Evolutionary conservation across 2,797 vertebrate species (phyloP).

Genomic region (Apogon hyalosoma): DNA sequence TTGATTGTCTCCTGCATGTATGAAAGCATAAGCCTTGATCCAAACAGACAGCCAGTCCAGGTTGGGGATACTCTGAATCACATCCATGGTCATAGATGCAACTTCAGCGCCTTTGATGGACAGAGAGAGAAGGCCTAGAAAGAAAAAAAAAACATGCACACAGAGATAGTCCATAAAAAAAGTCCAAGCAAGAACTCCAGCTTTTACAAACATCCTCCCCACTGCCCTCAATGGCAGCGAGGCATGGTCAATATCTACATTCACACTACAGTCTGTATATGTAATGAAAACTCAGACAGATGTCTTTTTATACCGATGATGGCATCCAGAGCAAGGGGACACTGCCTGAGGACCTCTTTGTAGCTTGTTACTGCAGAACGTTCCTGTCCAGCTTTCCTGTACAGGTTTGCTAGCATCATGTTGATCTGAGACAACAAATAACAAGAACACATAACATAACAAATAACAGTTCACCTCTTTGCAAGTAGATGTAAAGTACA

Average conservation of each 20-base stretch:
- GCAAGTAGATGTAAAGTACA: not conserved
- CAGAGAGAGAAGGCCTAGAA: slow-evolving; percentile 92
- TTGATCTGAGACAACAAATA: slow-evolving; percentile 89
- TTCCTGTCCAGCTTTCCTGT: slow-evolving; percentile 97
- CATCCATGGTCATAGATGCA: slow-evolving; percentile 97
- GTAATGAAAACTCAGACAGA: not conserved
- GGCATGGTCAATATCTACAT: too few relatives aligned
- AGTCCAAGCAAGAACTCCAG: not conserved
- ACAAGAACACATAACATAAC: not conserved
- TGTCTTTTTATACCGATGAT: slow-evolving; percentile 88
- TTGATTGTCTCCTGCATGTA: slow-evolving; percentile 95
- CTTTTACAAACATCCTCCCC: too few relatives aligned
- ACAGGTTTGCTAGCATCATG: slow-evolving; percentile 98
- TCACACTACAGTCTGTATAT: not conserved
- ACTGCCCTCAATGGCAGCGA: too few relatives aligned
- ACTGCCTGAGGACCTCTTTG: slow-evolving; percentile 97
- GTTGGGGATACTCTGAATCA: slow-evolving; percentile 97
- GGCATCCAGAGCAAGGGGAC: slow-evolving; percentile 95
- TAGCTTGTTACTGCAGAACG: slow-evolving; percentile 98
- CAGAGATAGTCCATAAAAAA: not conserved
- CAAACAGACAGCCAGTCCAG: slow-evolving; percentile 98
- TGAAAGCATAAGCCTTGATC: slow-evolving; percentile 98
- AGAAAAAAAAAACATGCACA: not conserved
- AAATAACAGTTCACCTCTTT: not conserved
- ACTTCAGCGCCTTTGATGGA: slow-evolving; percentile 98